These are phyloP conservation scores for Tangara arthus DNA, from an alignment of 2,797 vertebrate species.

Conservation along the genomic window DNA sequence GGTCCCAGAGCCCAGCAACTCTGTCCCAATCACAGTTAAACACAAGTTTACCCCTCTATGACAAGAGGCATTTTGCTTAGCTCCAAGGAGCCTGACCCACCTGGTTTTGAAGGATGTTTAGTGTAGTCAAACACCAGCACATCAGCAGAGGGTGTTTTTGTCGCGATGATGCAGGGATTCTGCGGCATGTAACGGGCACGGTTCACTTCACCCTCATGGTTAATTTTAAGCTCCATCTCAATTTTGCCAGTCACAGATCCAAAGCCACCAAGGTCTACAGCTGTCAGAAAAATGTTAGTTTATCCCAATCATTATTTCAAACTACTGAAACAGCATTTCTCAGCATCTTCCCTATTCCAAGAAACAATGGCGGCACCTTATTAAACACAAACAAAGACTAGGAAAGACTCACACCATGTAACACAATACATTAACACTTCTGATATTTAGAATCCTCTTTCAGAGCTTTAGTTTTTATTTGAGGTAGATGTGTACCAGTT, in stretches of 20 bases:
- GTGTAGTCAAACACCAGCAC: slow-evolving; percentile 93
- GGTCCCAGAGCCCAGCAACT: not conserved
- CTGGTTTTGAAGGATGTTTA: slow-evolving; percentile 89
- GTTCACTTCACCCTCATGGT: slow-evolving; percentile 95
- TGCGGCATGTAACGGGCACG: slow-evolving; percentile 92
- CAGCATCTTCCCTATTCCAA: not conserved
- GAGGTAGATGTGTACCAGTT: not conserved
- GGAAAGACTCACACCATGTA: not conserved
- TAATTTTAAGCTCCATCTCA: slow-evolving; percentile 93
- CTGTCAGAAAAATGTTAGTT: not conserved
- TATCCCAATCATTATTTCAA: not conserved
- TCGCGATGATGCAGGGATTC: slow-evolving; percentile 90
- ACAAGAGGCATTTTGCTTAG: not conserved
- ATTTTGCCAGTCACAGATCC: slow-evolving; percentile 92
- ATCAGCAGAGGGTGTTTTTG: slow-evolving; percentile 92
- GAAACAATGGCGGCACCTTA: not conserved
- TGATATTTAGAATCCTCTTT: not conserved
- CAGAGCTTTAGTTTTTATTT: not conserved
- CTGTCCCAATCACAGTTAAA: not conserved
- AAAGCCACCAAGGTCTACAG: slow-evolving; percentile 90
- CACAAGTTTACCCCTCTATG: not conserved
- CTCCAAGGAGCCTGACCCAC: slow-evolving; percentile 58
- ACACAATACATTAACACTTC: not conserved
- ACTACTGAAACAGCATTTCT: not conserved
- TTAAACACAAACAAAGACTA: not conserved